Evolutionary conservation across 2,888 invertebrate species (phyloP), one percentile per base, ranked within the genome.

Genomic region (Apotomis capreana): DNA sequence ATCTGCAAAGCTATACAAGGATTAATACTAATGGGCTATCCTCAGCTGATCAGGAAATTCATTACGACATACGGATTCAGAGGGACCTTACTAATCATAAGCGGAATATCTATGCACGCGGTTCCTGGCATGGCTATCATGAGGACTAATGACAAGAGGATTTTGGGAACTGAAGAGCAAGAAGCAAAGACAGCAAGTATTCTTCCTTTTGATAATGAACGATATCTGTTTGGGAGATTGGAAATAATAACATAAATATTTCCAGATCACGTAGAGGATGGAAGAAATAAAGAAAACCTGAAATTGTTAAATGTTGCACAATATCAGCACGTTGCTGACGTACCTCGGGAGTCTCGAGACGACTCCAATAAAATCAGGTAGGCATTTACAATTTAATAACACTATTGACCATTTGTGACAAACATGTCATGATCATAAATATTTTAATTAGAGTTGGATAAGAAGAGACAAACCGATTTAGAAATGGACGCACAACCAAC

Each of bases 1-100:
- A 82, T 94, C 0, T 92, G 94, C 57, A 96, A 96, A 83, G 94
- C 95, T 0, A 79, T 94, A 0, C 94, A 95, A 81, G 95, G 95
- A 4, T 80, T 94, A 0, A 86, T 94, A 12, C 84, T 94, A 8
- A 95, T 95, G 81, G 89, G 93, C 75, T 95, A 94, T 83, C 95
- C 96, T 0, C 91, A 94, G 61, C 76, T 95, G 0, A 83, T 94
- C 8, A 94, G 94, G 76, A 80, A 85, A 36, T 86, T 94, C 58
- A 89, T 95, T 84, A 83, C 83, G 0, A 69, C 78, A 0, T 95
- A 94, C 69, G 95, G 95, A 67, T 95, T 95, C 80, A 89, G 95
- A 86, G 95, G 95, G 44, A 94, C 95, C 0, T 86, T 95, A 26
- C 86, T 95, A 0, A 86, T 96, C 52, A 84, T 95, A 69, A 94